phyloP scores from a whole-genome alignment of 2,797 vertebrate species.

The Centropyge bicolor region DNA sequence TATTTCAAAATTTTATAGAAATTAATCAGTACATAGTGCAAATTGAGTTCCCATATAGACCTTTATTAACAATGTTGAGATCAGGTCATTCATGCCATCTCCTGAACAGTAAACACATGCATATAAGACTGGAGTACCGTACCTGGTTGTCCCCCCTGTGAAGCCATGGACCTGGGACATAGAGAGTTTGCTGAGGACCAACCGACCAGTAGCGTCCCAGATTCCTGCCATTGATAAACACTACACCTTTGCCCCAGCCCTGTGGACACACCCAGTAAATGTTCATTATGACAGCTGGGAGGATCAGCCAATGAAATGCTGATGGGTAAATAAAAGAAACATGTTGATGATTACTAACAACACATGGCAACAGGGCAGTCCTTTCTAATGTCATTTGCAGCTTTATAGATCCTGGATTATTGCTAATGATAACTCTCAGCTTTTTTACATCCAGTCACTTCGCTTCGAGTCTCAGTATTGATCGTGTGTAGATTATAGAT shows the following conservation, averaged over 20 bases:
- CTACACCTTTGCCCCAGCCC: slow-evolving; percentile 93
- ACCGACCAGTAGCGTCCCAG: slow-evolving; percentile 92
- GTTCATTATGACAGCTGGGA: slow-evolving; percentile 7
- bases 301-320: background rate
- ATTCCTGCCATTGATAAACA: slow-evolving; percentile 92
- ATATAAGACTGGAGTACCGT: background rate
- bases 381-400: background rate
- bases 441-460: background rate
- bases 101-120: background rate
- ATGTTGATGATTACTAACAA: background rate
- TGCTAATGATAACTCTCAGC: background rate
- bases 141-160: slow-evolving; percentile 90
- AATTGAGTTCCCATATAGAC: background rate
- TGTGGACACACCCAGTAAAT: slow-evolving; percentile 66
- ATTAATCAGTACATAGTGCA: background rate
- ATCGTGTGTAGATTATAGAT: too few species aligned
- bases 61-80: background rate
- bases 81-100: background rate
- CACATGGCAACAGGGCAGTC: background rate
- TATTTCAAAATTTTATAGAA: too few species aligned
- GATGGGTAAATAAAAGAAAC: background rate
- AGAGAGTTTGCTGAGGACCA: slow-evolving; percentile 93
- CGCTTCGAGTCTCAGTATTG: background rate
- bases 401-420: background rate
- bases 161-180: slow-evolving; percentile 92